Evolutionary conservation across 1,140 invertebrate genomes (phyloP), one percentile per base, ranked within the genome.

Genomic region (Euborellia annulipes): DNA sequence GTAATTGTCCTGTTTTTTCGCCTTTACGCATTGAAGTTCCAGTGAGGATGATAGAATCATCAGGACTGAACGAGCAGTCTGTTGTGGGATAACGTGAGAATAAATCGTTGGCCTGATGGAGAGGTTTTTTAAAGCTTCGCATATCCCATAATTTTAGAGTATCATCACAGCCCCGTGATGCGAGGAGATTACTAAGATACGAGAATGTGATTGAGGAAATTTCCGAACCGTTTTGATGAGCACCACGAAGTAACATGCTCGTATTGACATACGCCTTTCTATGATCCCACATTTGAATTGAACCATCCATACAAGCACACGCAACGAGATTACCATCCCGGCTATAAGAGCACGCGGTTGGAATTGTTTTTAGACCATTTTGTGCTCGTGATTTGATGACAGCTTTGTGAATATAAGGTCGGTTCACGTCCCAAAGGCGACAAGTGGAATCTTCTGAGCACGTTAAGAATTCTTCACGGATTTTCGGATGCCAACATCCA

Each of bases 241-340:
- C 91, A 43, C 73, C 76, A 48, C 89, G 69, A 2, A 90, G 65
- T 21, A 85, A 62, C 38, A 80, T 67, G 0, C 78, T 73, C 0
- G 89, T 88, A 56, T 89, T 93, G 0, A 83, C 81, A 53, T 76
- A 81, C 55, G 74, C 81, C 57, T 78, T 82, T 32, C 92, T 73
- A 41, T 90, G 82, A 62, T 99, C 95, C 94, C 94, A 99, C 64
- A 97, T 82, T 63, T 97, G 93, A 53, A 99, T 82, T 0, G 90
- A 95, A 1, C 96, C 96, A 65, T 99, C 95, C 21, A 78, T 71
- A 59, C 95, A 98, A 0, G 82, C 94, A 43, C 84, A 85, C 0
- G 85, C 85, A 16, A 98, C 78, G 0, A 85, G 73, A 45, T 84
- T 82, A 0, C 92, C 93, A 63, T 98, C 92, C 45, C 83, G 66